phyloP scores from a whole-genome alignment of 2,113 vertebrate species.

The Anguilla japonica region DNA sequence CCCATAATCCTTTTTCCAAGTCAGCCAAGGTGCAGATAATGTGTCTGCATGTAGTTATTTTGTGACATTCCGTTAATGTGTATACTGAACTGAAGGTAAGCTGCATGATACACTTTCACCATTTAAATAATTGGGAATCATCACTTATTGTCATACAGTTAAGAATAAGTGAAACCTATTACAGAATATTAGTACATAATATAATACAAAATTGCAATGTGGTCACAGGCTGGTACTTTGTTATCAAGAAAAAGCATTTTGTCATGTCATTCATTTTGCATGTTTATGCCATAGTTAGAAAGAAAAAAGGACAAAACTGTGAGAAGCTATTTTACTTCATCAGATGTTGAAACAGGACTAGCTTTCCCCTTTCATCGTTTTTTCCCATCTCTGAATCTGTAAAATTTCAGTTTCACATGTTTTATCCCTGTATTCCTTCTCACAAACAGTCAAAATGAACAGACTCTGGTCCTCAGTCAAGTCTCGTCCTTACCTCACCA shows the following conservation, averaged over 20 bases:
- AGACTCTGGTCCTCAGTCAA: slow-evolving; percentile 61
- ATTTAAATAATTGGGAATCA: not conserved
- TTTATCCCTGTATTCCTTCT: not conserved
- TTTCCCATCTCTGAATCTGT: not conserved
- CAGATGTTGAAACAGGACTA: not conserved
- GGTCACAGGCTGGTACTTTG: not conserved
- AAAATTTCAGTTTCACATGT: not conserved
- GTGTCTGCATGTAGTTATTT: slow-evolving; percentile 13
- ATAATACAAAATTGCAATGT: not conserved
- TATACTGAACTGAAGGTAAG: slow-evolving; percentile 43
- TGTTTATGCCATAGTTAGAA: not conserved
- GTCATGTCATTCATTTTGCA: not conserved
- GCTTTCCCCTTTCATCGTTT: not conserved
- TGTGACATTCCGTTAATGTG: slow-evolving; percentile 20
- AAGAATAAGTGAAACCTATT: not conserved
- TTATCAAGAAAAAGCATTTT: not conserved
- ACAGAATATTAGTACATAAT: not conserved
- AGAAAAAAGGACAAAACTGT: not conserved
- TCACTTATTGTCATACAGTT: not conserved
- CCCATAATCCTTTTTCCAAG: slow-evolving; percentile 14
- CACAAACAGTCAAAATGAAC: slow-evolving; percentile 54
- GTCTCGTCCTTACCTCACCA: slow-evolving; percentile 70
- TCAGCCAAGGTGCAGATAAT: slow-evolving; percentile 34
- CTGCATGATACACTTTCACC: slow-evolving; percentile 10
- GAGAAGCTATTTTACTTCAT: not conserved